Evolutionary conservation across 64 coral and sea anemone species (phyloP).

Genomic region (Dendronephthya gigantea): DNA sequence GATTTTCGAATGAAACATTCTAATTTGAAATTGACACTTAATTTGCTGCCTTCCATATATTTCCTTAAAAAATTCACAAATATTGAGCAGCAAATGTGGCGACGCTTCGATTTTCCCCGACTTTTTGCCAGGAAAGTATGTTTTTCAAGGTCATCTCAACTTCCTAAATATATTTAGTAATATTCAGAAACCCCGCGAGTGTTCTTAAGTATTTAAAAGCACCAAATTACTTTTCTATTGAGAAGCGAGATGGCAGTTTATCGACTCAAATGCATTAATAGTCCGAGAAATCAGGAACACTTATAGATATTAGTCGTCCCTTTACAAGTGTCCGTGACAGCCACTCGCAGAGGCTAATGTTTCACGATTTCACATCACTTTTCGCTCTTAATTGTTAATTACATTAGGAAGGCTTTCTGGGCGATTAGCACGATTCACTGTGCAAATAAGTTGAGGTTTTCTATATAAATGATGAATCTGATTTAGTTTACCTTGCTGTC

Average conservation of each 20-base stretch:
- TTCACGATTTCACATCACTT: background rate
- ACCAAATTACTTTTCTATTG: background rate
- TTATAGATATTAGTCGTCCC: background rate
- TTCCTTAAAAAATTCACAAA: background rate
- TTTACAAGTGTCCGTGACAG: background rate
- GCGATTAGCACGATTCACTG: background rate
- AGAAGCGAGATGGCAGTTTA: background rate
- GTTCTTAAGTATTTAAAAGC: background rate
- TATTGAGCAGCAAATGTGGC: background rate
- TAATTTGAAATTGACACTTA: slow-evolving; percentile 24
- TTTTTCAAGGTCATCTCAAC: background rate
- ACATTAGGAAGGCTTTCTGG: background rate
- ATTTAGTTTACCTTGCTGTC: background rate
- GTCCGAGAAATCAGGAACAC: background rate
- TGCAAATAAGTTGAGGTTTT: background rate
- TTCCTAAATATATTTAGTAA: background rate
- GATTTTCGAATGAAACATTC: slow-evolving; percentile 1
- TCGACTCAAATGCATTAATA: background rate
- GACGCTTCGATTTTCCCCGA: background rate
- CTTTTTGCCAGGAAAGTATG: background rate
- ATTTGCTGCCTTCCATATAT: background rate
- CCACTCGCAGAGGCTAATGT: background rate
- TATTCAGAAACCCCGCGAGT: background rate
- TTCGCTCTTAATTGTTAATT: slow-evolving; percentile 10
- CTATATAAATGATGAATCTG: background rate